These are phyloP conservation scores for Tenualosa thibaudeaui DNA, from an alignment of 2,797 vertebrate genomes.

Conservation along the genomic window DNA sequence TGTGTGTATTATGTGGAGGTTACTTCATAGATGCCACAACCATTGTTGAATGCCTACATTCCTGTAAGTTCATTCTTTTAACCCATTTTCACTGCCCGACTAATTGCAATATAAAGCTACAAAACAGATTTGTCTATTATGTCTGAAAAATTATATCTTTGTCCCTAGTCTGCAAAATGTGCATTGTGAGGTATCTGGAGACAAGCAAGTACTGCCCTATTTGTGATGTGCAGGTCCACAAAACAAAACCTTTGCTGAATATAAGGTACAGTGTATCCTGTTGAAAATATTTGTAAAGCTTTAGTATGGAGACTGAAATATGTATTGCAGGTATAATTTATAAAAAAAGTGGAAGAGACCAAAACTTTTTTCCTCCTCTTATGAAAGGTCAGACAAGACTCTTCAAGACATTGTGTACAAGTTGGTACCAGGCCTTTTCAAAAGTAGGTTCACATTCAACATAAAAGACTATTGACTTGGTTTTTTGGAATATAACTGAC, in stretches of 20 bases:
- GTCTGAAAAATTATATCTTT: neutral
- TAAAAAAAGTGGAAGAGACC: neutral
- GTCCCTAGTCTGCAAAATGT: constrained; percentile 93
- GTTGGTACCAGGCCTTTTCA: constrained; percentile 96
- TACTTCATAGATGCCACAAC: constrained; percentile 99
- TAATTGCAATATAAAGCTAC: neutral
- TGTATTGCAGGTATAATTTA: neutral
- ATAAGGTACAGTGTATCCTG: constrained; percentile 79
- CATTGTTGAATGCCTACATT: constrained; percentile 98
- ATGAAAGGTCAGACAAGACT: constrained; percentile 93
- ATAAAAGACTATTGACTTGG: neutral
- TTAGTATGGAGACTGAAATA: too few species aligned
- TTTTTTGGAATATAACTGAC: neutral
- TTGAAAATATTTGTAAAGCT: constrained; percentile 8
- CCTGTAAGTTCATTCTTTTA: constrained; percentile 80
- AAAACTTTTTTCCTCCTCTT: neutral
- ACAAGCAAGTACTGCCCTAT: constrained; percentile 99
- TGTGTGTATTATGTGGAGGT: constrained; percentile 97
- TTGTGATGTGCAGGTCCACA: constrained; percentile 98
- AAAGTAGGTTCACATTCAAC: constrained; percentile 79
- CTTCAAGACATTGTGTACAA: constrained; percentile 99
- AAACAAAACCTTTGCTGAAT: constrained; percentile 97
- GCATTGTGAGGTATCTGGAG: constrained; percentile 98
- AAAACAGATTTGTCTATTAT: neutral
- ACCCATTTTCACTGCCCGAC: neutral